Conservation (phyloP, 2,113 vertebrate species). For the Lutjanus erythropterus region DNA sequence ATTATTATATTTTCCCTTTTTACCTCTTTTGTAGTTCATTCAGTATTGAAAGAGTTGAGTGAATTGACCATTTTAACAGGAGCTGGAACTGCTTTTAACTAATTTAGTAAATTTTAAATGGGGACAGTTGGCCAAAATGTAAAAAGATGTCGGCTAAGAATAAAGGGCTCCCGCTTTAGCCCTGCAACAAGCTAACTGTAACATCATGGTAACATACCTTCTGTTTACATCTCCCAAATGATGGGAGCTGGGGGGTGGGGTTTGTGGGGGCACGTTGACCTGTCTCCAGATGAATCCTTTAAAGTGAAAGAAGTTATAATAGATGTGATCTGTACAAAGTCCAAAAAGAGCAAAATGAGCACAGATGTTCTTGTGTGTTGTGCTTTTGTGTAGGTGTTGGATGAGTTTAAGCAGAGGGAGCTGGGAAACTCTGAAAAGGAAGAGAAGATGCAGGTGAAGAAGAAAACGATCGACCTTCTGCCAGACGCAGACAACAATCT, state of each 20-base stretch:
- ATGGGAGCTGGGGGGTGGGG: too few species aligned
- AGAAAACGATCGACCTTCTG: slow-evolving; percentile 86
- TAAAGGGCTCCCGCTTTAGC: too few species aligned
- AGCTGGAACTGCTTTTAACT: background rate
- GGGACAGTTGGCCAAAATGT: background rate
- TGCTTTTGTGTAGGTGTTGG: slow-evolving; percentile 80
- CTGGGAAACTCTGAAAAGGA: slow-evolving; percentile 81
- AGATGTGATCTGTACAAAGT: background rate
- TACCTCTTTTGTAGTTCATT: too few species aligned
- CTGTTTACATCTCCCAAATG: background rate
- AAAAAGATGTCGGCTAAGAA: too few species aligned
- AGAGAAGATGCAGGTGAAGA: slow-evolving; percentile 86
- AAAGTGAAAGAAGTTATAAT: too few species aligned
- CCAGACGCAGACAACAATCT: slow-evolving; percentile 89
- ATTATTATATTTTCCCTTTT: too few species aligned
- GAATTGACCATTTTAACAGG: too few species aligned
- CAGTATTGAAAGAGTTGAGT: too few species aligned
- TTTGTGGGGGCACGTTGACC: too few species aligned
- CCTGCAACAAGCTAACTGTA: background rate
- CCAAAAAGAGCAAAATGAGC: background rate
- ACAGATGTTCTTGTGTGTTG: background rate
- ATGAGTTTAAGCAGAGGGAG: slow-evolving; percentile 84
- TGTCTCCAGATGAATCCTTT: too few species aligned
- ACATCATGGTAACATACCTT: background rate
- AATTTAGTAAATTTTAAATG: background rate